Conservation (phyloP, 2,888 invertebrate genomes). For the Hypselothyrea guttata region DNA sequence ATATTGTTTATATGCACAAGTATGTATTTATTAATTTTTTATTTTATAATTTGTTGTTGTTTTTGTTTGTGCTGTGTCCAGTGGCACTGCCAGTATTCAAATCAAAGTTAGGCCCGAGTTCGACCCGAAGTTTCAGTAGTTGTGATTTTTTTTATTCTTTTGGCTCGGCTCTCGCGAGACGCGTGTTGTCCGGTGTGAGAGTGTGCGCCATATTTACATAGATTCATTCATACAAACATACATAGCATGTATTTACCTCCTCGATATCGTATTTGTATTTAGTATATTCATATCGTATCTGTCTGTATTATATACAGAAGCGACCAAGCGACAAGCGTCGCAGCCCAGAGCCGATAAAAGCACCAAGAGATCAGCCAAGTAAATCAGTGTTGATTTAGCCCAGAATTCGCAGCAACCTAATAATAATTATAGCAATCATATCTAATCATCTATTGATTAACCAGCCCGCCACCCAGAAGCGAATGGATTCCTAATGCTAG, state of each 20-base stretch:
- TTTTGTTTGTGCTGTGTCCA: conserved; percentile 5
- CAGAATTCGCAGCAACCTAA: conserved; percentile 63
- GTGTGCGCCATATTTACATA: conserved; percentile 15
- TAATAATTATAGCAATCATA: background rate
- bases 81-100: conserved; percentile 53
- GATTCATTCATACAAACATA: background rate
- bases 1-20: conserved; percentile 37
- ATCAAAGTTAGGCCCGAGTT: conserved; percentile 49
- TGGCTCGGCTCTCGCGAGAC: conserved; percentile 48
- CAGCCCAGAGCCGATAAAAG: conserved; percentile 79
- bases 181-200: conserved; percentile 43
- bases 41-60: conserved; percentile 29
- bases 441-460: conserved; percentile 1
- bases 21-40: conserved; percentile 19
- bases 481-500: conserved; percentile 58
- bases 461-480: background rate
- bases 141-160: conserved; percentile 40
- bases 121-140: conserved; percentile 23
- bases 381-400: conserved; percentile 78
- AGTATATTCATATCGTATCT: conserved; percentile 16
- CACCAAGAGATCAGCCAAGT: conserved; percentile 68
- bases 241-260: conserved; percentile 7
- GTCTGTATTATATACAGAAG: conserved; percentile 36
- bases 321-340: conserved; percentile 50
- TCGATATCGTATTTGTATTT: conserved; percentile 32